These are phyloP conservation scores for Geotrypetes seraphini DNA, from an alignment of 2,797 vertebrate genomes.

Conservation along the genomic window DNA sequence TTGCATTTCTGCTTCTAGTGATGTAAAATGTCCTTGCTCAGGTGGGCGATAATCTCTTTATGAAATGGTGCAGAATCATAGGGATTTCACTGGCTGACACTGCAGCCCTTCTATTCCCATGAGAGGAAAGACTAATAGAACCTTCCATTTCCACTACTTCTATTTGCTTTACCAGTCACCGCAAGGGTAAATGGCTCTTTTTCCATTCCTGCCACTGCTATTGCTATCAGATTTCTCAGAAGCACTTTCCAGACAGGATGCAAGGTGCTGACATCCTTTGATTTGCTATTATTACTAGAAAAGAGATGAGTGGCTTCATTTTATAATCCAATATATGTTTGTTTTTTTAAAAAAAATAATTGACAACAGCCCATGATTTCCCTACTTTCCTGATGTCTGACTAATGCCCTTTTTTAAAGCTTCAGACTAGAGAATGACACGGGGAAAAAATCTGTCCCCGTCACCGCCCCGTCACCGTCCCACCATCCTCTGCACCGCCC, in stretches of 20 bases:
- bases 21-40: no score
- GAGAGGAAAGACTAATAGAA: neutral
- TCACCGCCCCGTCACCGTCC: no score
- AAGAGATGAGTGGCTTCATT: neutral
- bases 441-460: no score
- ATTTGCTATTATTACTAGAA: neutral
- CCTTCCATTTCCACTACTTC: neutral
- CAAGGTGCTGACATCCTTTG: neutral
- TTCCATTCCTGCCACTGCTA: neutral
- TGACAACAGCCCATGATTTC: conserved; percentile 2
- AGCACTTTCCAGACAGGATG: neutral
- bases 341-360: conserved; percentile 13
- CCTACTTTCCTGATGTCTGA: neutral
- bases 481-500: no score
- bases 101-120: neutral
- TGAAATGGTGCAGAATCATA: no score
- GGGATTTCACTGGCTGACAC: no score
- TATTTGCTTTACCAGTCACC: neutral
- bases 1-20: no score
- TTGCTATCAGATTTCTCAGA: neutral
- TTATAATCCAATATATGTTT: conserved; percentile 5
- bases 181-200: neutral
- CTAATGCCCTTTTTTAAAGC: no score
- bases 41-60: no score
- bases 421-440: no score